Evolutionary conservation across 2,113 vertebrate species (phyloP).

Genomic region (Eretmochelys imbricata): DNA sequence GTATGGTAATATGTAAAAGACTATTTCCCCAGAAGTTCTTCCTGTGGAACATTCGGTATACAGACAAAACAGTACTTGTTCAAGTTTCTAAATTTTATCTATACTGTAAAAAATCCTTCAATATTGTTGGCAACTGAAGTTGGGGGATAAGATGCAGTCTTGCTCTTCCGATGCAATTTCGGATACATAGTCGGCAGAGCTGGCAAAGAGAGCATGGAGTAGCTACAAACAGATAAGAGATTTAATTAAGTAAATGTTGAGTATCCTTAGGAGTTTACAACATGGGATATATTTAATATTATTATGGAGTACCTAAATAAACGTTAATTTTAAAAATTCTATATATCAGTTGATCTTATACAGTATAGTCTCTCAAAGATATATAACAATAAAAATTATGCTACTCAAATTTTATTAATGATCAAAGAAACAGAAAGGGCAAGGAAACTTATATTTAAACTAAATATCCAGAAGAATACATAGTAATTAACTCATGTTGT

Average conservation of each 20-base stretch:
- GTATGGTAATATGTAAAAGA: slow-evolving; percentile 49
- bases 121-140: slow-evolving; percentile 88
- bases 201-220: slow-evolving; percentile 90
- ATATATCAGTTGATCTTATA: background rate
- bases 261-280: background rate
- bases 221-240: slow-evolving; percentile 72
- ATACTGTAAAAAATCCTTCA: slow-evolving; percentile 92
- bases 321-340: background rate
- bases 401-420: background rate
- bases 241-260: background rate
- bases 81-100: slow-evolving; percentile 77
- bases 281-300: background rate
- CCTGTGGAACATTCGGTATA: slow-evolving; percentile 22
- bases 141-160: slow-evolving; percentile 89
- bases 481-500: background rate
- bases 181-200: slow-evolving; percentile 90
- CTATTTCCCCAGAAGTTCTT: slow-evolving; percentile 51
- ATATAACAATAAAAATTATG: background rate
- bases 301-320: background rate
- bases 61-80: slow-evolving; percentile 30
- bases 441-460: background rate
- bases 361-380: background rate
- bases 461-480: background rate
- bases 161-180: slow-evolving; percentile 85
- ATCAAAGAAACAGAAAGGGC: background rate